Base-by-base conservation (phyloP, 2,797 vertebrate genomes). In the Centropyge bicolor region DNA sequence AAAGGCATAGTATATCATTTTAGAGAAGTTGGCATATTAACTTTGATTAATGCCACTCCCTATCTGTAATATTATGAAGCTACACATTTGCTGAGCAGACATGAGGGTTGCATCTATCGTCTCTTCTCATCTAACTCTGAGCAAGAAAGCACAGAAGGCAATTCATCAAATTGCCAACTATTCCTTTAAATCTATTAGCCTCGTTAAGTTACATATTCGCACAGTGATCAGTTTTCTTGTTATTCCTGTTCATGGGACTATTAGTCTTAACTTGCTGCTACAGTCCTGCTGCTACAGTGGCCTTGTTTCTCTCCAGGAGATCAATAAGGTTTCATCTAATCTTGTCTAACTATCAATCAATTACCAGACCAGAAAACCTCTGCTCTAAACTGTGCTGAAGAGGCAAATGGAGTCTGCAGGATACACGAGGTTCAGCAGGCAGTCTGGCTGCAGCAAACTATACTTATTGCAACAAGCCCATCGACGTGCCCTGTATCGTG, bases 391-490 rank as follows among this genome's bases (percentile, higher is more conserved):
- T 49, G 43, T 55, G 22, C 65, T 36, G 70, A 59, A 45, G 48
- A 83, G 70, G 38, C 61, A 74, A 40, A 78, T 45, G 22, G 63
- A 74, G 76, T 65, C 49, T 51, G 56, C 6, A 40, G 9, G 62
- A 62, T 57, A 48, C 43, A 65, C 5, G 61, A 60, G 67, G 62
- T 68, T 70, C 75, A 55, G 66, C 55, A 64, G 56, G 61, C 59
- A 41, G 68, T 63, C 43, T 78, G 84, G 66, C 65, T 61, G 22
- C 46, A 71, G 69, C 60, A 62, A 81, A 81, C 83, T 85, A 68
- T 76, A 81, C 82, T 85, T 84, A 82, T 16, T 82, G 65, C 73
- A 84, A 49, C 67, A 31, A 74, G 60, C 71, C 56, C 27, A 41
- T 16, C 72, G 36, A 84, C 79, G 43, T 74, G 74, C 74, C 43